Conservation (phyloP, 2,797 vertebrate genomes). For the Typhlichthys subterraneus region DNA sequence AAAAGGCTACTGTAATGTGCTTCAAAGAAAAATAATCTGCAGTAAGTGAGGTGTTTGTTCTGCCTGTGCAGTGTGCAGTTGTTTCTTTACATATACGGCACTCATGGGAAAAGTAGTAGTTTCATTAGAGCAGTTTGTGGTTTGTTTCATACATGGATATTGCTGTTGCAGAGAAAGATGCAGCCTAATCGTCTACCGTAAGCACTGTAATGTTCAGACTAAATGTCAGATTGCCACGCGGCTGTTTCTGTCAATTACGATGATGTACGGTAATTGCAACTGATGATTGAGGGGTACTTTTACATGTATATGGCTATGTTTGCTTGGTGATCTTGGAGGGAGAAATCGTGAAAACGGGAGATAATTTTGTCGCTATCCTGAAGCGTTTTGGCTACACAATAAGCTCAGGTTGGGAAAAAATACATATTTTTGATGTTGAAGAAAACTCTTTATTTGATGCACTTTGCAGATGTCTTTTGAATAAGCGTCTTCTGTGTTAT, state of each 20-base stretch:
- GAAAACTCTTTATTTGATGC: too few species aligned
- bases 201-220: slow-evolving; percentile 36
- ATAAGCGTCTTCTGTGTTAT: too few species aligned
- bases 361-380: too few species aligned
- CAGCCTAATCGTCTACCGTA: slow-evolving; percentile 25
- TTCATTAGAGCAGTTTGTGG: slow-evolving; percentile 62
- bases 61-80: slow-evolving; percentile 2
- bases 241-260: slow-evolving; percentile 19
- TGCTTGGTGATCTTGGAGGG: too few species aligned
- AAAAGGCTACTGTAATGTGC: not conserved
- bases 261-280: slow-evolving; percentile 32
- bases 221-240: not conserved
- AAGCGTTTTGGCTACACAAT: too few species aligned
- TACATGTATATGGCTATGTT: too few species aligned
- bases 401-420: too few species aligned
- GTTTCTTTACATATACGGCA: slow-evolving; percentile 32
- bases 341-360: too few species aligned
- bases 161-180: slow-evolving; percentile 50
- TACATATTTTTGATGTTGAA: too few species aligned
- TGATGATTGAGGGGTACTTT: slow-evolving; percentile 4
- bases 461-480: too few species aligned
- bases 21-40: not conserved
- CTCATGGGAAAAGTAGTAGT: slow-evolving; percentile 36
- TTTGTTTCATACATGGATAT: slow-evolving; percentile 61
- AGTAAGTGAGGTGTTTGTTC: slow-evolving; percentile 11